phyloP scores from a whole-genome alignment of 2,888 invertebrate species.

The Hyles lineata region DNA sequence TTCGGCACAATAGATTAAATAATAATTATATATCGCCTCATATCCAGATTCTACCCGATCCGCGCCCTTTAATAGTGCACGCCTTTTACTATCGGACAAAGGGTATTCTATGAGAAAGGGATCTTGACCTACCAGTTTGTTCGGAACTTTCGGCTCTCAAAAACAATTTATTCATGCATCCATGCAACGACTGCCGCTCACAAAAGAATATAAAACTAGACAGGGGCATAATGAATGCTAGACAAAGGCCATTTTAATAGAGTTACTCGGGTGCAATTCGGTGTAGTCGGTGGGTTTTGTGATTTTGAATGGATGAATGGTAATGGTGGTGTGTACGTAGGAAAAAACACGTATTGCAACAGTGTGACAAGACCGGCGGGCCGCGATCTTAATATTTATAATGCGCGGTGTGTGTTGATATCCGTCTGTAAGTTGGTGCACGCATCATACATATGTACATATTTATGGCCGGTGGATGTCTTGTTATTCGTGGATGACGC shows the following conservation, averaged over 20 bases:
- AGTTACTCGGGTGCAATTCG: conserved; percentile 79
- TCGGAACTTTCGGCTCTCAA: conserved; percentile 75
- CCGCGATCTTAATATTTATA: conserved; percentile 23
- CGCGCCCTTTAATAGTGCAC: conserved; percentile 79
- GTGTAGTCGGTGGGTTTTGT: conserved; percentile 64
- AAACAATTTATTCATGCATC: conserved; percentile 84
- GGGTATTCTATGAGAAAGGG: conserved; percentile 82
- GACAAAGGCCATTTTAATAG: conserved; percentile 80
- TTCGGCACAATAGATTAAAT: conserved; percentile 56
- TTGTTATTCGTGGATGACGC: conserved; percentile 76
- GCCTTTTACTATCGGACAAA: conserved; percentile 81
- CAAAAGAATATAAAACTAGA: conserved; percentile 84
- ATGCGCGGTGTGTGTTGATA: conserved; percentile 15
- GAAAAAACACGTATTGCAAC: conserved; percentile 16
- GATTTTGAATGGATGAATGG: conserved; percentile 56
- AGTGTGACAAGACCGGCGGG: conserved; percentile 14
- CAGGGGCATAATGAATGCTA: conserved; percentile 83
- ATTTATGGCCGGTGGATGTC: conserved; percentile 45
- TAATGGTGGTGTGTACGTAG: conserved; percentile 37
- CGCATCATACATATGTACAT: conserved; percentile 27
- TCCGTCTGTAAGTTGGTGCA: conserved; percentile 18
- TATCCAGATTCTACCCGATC: conserved; percentile 68
- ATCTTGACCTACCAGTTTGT: conserved; percentile 84
- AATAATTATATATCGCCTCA: conserved; percentile 57
- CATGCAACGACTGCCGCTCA: conserved; percentile 74